Evolutionary conservation across 2,797 vertebrate species (phyloP), one percentile per base, ranked within the genome.

Genomic region (Sebastes vulpes): DNA sequence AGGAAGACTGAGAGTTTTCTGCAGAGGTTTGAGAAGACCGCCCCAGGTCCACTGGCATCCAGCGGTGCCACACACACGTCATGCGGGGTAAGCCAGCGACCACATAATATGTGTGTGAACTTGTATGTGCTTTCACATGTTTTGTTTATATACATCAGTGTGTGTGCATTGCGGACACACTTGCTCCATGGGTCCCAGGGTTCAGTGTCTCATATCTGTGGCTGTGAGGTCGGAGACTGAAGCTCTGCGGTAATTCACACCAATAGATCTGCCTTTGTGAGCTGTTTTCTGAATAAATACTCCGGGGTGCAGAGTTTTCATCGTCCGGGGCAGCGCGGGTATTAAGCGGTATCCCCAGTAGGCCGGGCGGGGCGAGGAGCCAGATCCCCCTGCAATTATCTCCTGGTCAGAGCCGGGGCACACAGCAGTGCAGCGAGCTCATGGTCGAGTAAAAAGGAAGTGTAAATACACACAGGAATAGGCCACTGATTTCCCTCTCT

Each of bases 231-330:
- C 82, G 38, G 57, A 77, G 77, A 74, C 84, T 66, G 63, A 82
- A 78, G 66, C 83, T 60, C 74, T 82, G 83, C 50, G 77, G 83
- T 85, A 75, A 81, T 90, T 92, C 85, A 88, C 90, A 92, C 86
- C 79, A 77, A 84, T 76, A 75, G 79, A 91, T 88, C 57, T 53
- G 70, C 81, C 86, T 93, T 88, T 94, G 82, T 84, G 79, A 56
- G 56, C 70, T 94, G 91, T 94, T 95, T 95, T 94, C 81, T 91
- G 50, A 89, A 58, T 83, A 95, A 95, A 95, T 75, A 94, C 7
- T 38, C 52, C 48, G 72, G 63, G 31, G 76, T 85, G 83, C 10
- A 3, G 82, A 25, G 65, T 74, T 86, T 87, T 92, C 79, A 88
- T 87, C 68, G 9, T 81, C 65, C 14, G 5, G 56, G 77, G 58